These are phyloP conservation scores for Pachyramphus minor DNA, from an alignment of 2,113 vertebrate genomes.

Conservation along the genomic window DNA sequence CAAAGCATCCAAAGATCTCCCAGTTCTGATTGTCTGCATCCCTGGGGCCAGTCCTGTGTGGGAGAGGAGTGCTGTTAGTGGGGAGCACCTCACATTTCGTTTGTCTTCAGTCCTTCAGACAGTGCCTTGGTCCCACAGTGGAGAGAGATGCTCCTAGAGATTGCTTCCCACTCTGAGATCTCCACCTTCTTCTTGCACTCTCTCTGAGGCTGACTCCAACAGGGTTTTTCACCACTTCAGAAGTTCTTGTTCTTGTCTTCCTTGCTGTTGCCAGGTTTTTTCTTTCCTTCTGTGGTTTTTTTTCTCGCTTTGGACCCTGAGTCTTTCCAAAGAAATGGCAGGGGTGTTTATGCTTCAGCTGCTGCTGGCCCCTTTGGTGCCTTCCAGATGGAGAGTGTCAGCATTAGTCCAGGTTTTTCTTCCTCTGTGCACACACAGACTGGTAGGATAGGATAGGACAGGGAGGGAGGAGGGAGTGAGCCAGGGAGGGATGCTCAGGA, in stretches of 20 bases:
- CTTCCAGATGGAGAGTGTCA: background rate
- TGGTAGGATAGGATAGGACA: background rate
- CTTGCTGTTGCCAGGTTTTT: background rate
- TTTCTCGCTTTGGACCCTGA: background rate
- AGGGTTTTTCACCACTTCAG: background rate
- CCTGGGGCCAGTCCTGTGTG: background rate
- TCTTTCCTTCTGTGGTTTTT: background rate
- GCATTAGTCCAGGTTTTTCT: background rate
- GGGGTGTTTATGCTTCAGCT: background rate
- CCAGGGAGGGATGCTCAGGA: background rate
- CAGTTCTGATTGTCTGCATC: background rate
- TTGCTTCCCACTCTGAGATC: background rate
- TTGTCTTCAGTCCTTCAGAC: background rate
- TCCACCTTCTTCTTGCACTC: background rate
- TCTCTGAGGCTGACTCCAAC: background rate
- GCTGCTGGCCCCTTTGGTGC: background rate
- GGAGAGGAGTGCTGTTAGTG: background rate
- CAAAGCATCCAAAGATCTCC: background rate
- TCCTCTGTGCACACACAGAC: background rate
- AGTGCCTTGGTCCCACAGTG: background rate
- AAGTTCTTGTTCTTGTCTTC: background rate
- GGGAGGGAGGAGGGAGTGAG: background rate
- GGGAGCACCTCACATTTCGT: fast-evolving
- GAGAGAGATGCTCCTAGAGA: background rate
- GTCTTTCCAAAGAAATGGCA: background rate